A percentile compares a stretch with the other conserved stretches of the same genome.
Conservation (phyloP, 2,113 vertebrate species). For the Rousettus leschenaultii region DNA sequence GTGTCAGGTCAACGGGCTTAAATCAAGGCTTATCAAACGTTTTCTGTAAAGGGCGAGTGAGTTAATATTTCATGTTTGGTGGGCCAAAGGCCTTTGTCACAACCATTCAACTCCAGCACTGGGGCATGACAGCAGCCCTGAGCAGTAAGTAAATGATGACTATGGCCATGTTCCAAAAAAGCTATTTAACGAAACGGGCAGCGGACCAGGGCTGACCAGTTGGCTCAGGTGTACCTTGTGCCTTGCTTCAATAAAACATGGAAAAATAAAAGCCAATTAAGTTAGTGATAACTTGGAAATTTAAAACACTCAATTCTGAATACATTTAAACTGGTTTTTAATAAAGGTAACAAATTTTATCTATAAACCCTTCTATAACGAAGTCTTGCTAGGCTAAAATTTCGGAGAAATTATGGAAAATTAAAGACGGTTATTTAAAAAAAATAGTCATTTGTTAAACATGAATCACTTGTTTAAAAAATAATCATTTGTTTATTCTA, state of each 20-base stretch:
- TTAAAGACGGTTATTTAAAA: not conserved
- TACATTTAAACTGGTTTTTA: not conserved
- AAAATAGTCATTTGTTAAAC: not conserved
- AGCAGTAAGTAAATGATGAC: not conserved
- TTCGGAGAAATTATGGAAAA: not conserved
- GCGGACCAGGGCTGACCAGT: not conserved
- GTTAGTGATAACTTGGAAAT: not conserved
- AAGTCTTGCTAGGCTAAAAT: not conserved
- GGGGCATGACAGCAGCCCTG: not conserved
- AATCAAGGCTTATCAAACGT: not conserved
- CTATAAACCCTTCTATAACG: not conserved
- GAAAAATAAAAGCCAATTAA: not conserved
- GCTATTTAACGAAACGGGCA: not conserved
- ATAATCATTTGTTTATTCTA: not conserved
- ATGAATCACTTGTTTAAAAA: not conserved
- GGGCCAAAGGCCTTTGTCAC: not conserved
- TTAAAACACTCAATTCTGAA: not conserved
- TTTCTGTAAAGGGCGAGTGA: not conserved
- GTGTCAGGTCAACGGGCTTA: not conserved
- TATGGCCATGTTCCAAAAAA: not conserved
- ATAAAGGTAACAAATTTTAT: not conserved
- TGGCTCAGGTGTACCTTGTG: too few relatives aligned
- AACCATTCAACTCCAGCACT: not conserved
- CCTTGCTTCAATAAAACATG: not conserved
- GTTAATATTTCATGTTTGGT: not conserved